Base-by-base conservation (phyloP, 2,113 vertebrate species). In the Pollimyrus isidori region DNA sequence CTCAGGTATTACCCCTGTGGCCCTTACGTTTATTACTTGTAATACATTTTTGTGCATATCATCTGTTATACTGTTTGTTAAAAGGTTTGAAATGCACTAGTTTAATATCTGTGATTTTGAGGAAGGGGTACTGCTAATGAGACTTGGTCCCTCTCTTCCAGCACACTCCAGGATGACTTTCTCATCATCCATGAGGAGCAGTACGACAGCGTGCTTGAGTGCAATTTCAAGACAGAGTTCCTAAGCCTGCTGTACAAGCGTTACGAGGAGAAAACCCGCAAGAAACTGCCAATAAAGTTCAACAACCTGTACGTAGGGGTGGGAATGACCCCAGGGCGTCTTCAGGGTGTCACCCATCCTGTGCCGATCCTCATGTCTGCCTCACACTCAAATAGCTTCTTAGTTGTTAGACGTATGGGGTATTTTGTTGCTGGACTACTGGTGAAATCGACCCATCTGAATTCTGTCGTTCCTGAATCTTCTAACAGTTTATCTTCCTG, bases 151-250 rank as follows among this genome's bases (percentile, higher is more conserved):
- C 19, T 11, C 10, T 7, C 17, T 5, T 46, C n/a, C 91, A 96
- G 96, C 90, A 94, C 95, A 1, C 91, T 97, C 52, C 96, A 97
- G 91, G 97, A 97, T 1, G 96, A 97, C 90, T 90, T 97, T 92
- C 94, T 97, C 86, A 95, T 97, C 73, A 0, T 97, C 4, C 97
- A 97, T 0, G 95, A 97, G 91, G 93, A 94, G 5, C 94, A 95
- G n/a, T 97, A 97, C 0, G 97, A 97, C 95, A 97, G 96, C 4
- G 94, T 95, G n/a, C 93, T 97, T 56, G 95, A 96, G 93, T 95
- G 94, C 0, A 10, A 95, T 88, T 97, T 97, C 90, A 97, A 97
- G 86, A 97, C 96, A 0, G 97, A 97, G 91, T 95, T 97, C 82
- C 93, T 97, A 52, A 97, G 96, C 91, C 92, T 97, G 76, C 93